These are phyloP conservation scores for Pimephales promelas DNA, from an alignment of 2,113 vertebrate species.

Conservation along the genomic window DNA sequence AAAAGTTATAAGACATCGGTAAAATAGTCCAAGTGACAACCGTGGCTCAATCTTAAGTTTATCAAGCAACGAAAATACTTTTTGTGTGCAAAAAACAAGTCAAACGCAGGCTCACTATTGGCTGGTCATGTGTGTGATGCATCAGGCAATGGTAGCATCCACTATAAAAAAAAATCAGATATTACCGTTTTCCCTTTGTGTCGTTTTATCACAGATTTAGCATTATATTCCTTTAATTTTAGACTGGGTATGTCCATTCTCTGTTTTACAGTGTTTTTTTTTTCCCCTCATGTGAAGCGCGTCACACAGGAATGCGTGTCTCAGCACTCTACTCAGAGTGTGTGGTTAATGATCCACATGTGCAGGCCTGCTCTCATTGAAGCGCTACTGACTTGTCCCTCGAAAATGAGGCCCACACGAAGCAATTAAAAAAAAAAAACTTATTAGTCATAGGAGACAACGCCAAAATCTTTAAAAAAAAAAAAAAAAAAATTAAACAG, in stretches of 20 bases:
- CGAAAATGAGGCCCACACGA: background rate
- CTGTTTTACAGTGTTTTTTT: constrained; percentile 1
- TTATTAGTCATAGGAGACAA: too few relatives aligned
- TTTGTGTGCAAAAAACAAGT: too few relatives aligned
- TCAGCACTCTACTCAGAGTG: constrained; percentile 50
- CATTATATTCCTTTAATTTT: background rate
- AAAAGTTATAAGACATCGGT: too few relatives aligned
- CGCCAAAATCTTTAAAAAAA: too few relatives aligned
- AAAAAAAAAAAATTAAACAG: too few relatives aligned
- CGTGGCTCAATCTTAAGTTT: too few relatives aligned
- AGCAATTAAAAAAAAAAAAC: background rate
- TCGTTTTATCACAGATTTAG: background rate
- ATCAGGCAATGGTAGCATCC: background rate
- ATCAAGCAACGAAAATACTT: too few relatives aligned
- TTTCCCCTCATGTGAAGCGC: constrained; percentile 10
- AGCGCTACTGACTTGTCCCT: constrained; percentile 2
- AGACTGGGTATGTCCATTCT: background rate
- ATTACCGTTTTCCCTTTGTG: background rate
- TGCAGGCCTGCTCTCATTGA: constrained; percentile 39
- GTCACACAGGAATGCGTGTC: constrained; percentile 50
- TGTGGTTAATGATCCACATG: constrained; percentile 56
- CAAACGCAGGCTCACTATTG: too few relatives aligned
- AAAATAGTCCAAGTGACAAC: too few relatives aligned
- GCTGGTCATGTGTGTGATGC: too few relatives aligned
- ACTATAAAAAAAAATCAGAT: background rate